Conservation (phyloP, 2,797 vertebrate genomes). For the Manis crassicaudata region DNA sequence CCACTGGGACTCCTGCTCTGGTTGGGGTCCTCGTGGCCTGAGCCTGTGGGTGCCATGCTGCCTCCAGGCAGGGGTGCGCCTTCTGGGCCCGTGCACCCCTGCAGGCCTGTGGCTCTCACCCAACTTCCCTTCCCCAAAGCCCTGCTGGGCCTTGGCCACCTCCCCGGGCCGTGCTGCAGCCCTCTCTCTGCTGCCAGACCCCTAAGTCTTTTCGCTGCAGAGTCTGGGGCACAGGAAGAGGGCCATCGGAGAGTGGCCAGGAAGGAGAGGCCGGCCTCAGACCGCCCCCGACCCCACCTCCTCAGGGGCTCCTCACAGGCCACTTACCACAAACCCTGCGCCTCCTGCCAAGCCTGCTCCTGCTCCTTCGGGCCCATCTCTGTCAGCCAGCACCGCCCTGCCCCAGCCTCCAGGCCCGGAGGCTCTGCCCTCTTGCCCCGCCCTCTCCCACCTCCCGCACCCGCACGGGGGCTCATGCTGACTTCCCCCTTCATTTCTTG, state of each 20-base stretch:
- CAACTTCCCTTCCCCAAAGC: not conserved
- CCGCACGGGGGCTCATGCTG: fast-evolving
- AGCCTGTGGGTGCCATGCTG: not conserved
- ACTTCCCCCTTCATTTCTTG: not conserved
- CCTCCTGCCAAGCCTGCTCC: not conserved
- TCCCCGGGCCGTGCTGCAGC: not conserved
- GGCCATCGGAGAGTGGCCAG: fast-evolving
- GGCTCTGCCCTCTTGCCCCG: not conserved
- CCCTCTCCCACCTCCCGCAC: fast-evolving
- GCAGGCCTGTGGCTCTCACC: not conserved
- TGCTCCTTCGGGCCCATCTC: not conserved
- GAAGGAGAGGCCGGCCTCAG: not conserved
- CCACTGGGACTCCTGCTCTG: not conserved
- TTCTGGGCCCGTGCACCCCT: not conserved
- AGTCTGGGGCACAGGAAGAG: not conserved
- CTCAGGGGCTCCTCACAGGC: not conserved
- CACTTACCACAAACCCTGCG: not conserved
- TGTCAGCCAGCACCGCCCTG: not conserved
- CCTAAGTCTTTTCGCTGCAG: not conserved
- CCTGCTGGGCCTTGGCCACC: not conserved
- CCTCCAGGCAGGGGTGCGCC: not conserved
- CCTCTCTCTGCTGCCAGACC: not conserved
- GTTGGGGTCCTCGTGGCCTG: not conserved
- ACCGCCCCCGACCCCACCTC: fast-evolving
- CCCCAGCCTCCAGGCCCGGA: not conserved